Percentiles rank a stretch among this genome's conserved stretches.
Conservation (phyloP, 2,797 vertebrate species). For the Tamandua tetradactyla region DNA sequence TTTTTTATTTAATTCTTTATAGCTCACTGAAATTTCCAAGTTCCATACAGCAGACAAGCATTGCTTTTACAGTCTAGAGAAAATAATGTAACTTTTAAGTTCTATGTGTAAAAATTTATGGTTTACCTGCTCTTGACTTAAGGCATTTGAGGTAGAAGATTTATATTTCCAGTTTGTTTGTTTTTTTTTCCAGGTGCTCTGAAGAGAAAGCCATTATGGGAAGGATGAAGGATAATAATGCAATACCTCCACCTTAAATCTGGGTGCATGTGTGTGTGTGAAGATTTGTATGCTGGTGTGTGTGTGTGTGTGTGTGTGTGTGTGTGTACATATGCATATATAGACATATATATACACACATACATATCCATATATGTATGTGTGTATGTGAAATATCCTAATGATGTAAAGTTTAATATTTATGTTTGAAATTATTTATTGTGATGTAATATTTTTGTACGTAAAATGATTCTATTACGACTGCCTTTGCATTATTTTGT, state of each 20-base stretch:
- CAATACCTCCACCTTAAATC: conserved; percentile 89
- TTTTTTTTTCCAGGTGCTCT: conserved; percentile 81
- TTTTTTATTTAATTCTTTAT: not conserved
- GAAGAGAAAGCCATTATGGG: conserved; percentile 79
- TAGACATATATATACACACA: conserved; percentile 55
- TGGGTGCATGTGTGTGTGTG: not conserved
- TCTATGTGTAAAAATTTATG: not conserved
- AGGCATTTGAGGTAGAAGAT: not conserved
- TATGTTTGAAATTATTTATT: conserved; percentile 92
- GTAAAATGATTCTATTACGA: conserved; percentile 89
- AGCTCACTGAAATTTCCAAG: not conserved
- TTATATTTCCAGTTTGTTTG: conserved; percentile 24
- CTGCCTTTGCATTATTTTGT: conserved; percentile 83
- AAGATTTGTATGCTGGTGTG: conserved; percentile 63
- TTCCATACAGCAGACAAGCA: not conserved
- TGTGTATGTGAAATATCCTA: conserved; percentile 86
- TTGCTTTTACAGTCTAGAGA: not conserved
- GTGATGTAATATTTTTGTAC: conserved; percentile 91
- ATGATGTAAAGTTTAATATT: conserved; percentile 91
- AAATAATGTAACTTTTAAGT: not conserved
- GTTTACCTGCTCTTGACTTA: not conserved
- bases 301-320: not conserved
- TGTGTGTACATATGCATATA: conserved; percentile 76
- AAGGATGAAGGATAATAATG: conserved; percentile 88
- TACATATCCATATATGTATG: conserved; percentile 73